A percentile compares a stretch with the other conserved stretches of the same genome.
Evolutionary conservation across 2,113 vertebrate species (phyloP).

Genomic region (Laticauda laticaudata): DNA sequence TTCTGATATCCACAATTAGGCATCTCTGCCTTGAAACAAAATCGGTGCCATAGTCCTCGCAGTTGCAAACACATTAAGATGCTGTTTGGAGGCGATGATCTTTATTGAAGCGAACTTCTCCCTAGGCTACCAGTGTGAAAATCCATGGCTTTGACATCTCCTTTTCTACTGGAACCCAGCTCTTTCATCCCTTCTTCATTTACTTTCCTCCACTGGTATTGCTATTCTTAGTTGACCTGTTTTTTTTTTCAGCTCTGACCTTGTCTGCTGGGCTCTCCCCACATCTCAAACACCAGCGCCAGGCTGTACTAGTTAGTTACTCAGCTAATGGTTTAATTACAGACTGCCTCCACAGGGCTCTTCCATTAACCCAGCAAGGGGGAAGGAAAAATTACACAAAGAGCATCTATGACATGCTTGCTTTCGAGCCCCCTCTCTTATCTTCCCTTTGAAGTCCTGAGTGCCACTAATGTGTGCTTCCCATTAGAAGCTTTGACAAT

Average conservation of each 20-base stretch:
- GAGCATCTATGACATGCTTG: conserved; percentile 28
- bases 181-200: background rate
- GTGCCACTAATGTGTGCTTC: conserved; percentile 26
- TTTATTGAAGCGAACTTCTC: background rate
- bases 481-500: conserved; percentile 10
- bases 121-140: background rate
- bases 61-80: background rate
- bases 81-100: background rate
- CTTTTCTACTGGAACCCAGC: background rate
- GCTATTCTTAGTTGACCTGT: background rate
- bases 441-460: conserved; percentile 31
- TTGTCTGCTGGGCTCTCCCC: conserved; percentile 11
- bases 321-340: conserved; percentile 42
- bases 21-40: background rate
- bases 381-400: conserved; percentile 29
- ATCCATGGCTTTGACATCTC: background rate
- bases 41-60: background rate
- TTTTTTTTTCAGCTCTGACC: background rate
- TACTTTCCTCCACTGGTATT: background rate
- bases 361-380: conserved; percentile 31
- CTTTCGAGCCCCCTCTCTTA: conserved; percentile 24
- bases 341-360: conserved; percentile 28
- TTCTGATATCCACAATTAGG: background rate
- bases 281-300: background rate
- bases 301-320: conserved; percentile 36